Evolutionary conservation across 1,140 invertebrate species (phyloP).

Genomic region (Brachystomella parvula): DNA sequence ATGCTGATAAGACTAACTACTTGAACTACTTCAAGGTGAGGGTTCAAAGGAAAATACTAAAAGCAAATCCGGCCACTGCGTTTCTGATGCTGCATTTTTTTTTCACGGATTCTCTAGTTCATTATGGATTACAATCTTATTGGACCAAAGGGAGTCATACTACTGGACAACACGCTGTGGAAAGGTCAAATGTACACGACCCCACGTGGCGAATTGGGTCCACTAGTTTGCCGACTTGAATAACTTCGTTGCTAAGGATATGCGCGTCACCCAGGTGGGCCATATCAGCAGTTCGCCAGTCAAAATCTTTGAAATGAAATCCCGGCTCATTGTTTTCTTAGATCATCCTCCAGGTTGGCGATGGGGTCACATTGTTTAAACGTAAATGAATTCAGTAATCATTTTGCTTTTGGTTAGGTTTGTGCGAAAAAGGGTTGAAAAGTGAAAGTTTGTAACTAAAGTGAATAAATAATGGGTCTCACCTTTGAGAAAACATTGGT

Average conservation of each 20-base stretch:
- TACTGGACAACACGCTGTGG: conserved; percentile 21
- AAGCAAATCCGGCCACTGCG: background rate
- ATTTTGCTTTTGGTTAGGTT: too few relatives aligned
- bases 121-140: conserved; percentile 22
- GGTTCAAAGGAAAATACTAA: background rate
- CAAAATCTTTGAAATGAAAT: background rate
- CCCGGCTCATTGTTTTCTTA: background rate
- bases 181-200: background rate
- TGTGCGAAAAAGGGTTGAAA: too few relatives aligned
- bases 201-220: background rate
- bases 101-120: conserved; percentile 12
- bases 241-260: conserved; percentile 15
- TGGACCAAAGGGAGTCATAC: background rate
- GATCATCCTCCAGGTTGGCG: conserved; percentile 20
- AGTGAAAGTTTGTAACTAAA: too few relatives aligned
- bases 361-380: conserved; percentile 10
- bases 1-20: conserved; percentile 33
- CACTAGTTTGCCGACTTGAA: background rate
- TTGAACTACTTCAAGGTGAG: conserved; percentile 35
- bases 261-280: conserved; percentile 17
- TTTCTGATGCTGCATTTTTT: background rate
- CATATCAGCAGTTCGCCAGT: background rate
- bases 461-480: too few relatives aligned
- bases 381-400: too few relatives aligned
- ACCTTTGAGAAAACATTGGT: too few relatives aligned